These are phyloP conservation scores for Conus betulinus DNA, from an alignment of 1,140 invertebrate species.

Conservation along the genomic window DNA sequence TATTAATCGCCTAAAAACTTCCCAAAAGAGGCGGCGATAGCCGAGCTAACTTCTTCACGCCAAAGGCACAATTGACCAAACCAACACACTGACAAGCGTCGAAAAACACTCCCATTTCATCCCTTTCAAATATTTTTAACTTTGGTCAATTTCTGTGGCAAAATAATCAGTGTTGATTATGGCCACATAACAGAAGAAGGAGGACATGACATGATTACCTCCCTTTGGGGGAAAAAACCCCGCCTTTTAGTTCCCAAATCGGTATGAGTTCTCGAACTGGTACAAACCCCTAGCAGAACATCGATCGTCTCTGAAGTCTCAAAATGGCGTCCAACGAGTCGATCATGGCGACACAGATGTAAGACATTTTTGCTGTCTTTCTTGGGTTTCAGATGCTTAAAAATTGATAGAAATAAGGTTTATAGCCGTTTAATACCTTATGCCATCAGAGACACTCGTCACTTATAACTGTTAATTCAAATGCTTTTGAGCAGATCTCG, in stretches of 20 bases:
- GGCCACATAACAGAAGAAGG: too few species aligned
- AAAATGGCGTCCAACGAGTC: slow-evolving; percentile 27
- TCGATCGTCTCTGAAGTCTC: background rate
- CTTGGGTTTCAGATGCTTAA: background rate
- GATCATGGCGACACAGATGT: slow-evolving; percentile 25
- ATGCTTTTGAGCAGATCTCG: background rate
- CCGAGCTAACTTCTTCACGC: too few species aligned
- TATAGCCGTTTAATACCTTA: background rate
- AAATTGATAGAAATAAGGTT: background rate
- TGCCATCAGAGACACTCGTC: background rate
- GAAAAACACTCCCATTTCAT: too few species aligned
- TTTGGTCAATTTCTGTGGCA: too few species aligned
- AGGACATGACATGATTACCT: too few species aligned
- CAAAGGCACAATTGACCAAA: too few species aligned
- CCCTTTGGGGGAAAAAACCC: too few species aligned
- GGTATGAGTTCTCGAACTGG: background rate
- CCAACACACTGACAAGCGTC: too few species aligned
- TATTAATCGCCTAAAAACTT: too few species aligned
- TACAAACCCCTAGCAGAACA: background rate
- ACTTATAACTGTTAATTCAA: background rate
- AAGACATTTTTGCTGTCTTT: background rate
- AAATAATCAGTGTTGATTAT: too few species aligned
- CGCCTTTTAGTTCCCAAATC: background rate
- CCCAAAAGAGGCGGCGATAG: too few species aligned
- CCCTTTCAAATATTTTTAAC: too few species aligned